Evolutionary conservation across 2,797 vertebrate species (phyloP).

Genomic region (Pogonophryne albipinna): DNA sequence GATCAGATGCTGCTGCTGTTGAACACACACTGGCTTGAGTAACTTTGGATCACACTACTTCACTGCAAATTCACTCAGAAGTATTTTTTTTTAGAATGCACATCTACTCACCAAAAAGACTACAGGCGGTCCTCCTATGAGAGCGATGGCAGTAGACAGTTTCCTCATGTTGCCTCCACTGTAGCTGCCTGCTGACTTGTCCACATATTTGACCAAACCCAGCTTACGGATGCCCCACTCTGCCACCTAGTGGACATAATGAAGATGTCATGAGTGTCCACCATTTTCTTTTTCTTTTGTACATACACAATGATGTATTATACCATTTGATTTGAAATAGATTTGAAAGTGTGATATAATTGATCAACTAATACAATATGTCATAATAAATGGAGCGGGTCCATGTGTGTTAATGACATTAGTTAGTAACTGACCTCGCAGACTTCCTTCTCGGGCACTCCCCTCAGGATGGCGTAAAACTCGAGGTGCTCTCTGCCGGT

Average conservation of each 20-base stretch:
- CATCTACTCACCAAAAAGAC: constrained; percentile 94
- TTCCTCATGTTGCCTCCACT: constrained; percentile 98
- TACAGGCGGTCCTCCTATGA: constrained; percentile 97
- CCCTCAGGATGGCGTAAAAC: constrained; percentile 95
- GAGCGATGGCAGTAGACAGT: constrained; percentile 96
- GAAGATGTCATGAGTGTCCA: not conserved
- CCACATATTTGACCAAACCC: constrained; percentile 85
- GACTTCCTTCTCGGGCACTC: constrained; percentile 97
- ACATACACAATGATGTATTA: too few species aligned
- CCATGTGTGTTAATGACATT: not conserved
- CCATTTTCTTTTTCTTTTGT: constrained; percentile 12
- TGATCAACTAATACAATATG: not conserved
- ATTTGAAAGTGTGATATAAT: not conserved
- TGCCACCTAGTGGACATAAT: constrained; percentile 86
- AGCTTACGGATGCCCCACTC: constrained; percentile 95
- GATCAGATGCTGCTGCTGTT: constrained; percentile 41
- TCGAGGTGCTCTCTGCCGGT: constrained; percentile 97
- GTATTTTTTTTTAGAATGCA: not conserved
- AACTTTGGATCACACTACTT: not conserved
- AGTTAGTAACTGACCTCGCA: constrained; percentile 89
- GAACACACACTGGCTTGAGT: not conserved
- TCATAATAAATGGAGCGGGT: not conserved
- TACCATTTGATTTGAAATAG: too few species aligned
- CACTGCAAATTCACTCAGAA: too few species aligned
- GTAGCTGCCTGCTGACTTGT: constrained; percentile 93